Conservation (phyloP, 2,888 invertebrate species). For the Heliconius ismenius region DNA sequence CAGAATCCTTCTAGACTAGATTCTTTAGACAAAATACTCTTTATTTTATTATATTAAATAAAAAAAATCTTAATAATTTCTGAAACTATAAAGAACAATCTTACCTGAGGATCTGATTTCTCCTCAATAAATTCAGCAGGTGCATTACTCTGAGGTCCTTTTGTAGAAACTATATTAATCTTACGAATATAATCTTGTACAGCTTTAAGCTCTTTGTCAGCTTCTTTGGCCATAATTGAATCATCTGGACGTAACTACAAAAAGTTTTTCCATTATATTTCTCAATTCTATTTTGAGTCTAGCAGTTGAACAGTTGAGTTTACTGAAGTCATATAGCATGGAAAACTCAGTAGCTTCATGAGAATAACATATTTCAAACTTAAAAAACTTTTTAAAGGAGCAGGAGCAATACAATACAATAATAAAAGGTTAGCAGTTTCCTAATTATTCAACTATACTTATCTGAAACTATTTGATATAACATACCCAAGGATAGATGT, state of each 20-base stretch:
- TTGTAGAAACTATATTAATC: constrained; percentile 90
- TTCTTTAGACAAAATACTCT: not conserved
- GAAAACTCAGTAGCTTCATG: not conserved
- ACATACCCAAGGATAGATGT: constrained; percentile 94
- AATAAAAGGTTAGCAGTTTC: not conserved
- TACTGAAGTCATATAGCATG: not conserved
- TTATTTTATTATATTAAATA: not conserved
- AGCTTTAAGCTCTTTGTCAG: constrained; percentile 90
- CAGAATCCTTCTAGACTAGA: no score
- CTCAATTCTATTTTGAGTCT: not conserved
- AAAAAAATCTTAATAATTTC: not conserved
- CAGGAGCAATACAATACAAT: not conserved
- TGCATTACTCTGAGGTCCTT: constrained; percentile 89
- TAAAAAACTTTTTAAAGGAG: not conserved
- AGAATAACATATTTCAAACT: not conserved
- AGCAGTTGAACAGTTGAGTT: not conserved
- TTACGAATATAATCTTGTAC: constrained; percentile 94
- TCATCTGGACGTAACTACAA: constrained; percentile 92
- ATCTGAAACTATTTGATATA: not conserved
- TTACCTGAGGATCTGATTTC: constrained; percentile 85
- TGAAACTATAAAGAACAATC: not conserved
- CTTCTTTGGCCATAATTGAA: constrained; percentile 88
- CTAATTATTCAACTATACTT: not conserved
- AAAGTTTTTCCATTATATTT: constrained; percentile 29
- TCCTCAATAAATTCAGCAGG: constrained; percentile 84